phyloP scores from a whole-genome alignment of 2,797 vertebrate genomes.

The Podarcis lilfordi region DNA sequence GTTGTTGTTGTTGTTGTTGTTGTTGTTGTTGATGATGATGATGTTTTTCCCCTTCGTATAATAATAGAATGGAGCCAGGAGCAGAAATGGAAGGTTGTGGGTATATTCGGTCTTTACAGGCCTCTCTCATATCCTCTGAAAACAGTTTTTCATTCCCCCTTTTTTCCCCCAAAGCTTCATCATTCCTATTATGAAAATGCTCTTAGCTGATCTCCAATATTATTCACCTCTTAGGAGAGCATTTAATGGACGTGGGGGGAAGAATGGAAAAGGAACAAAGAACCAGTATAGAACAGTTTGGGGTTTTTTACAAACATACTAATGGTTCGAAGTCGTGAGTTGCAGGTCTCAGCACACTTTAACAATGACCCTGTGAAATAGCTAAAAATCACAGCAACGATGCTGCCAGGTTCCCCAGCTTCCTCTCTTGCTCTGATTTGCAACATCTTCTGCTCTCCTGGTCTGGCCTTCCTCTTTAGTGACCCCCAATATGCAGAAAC shows the following conservation, averaged over 20 bases:
- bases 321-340: too few species aligned
- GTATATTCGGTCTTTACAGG: neutral
- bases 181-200: neutral
- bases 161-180: neutral
- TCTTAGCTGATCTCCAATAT: neutral
- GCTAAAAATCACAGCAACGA: too few species aligned
- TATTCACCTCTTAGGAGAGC: neutral
- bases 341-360: neutral
- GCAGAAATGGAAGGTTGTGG: conserved; percentile 37
- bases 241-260: neutral
- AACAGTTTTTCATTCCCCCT: neutral
- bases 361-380: neutral
- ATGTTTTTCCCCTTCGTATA: too few species aligned
- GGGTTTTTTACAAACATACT: too few species aligned
- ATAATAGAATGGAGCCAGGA: conserved; percentile 4
- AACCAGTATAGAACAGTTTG: neutral
- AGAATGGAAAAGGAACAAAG: rapidly evolving
- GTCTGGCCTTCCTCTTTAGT: neutral
- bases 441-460: neutral
- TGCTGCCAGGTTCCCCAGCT: too few species aligned
- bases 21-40: too few species aligned
- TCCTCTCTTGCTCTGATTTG: neutral
- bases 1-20: too few species aligned
- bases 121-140: neutral
- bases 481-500: neutral